Base-by-base conservation (phyloP, 2,797 vertebrate genomes). In the Microhierax caerulescens region DNA sequence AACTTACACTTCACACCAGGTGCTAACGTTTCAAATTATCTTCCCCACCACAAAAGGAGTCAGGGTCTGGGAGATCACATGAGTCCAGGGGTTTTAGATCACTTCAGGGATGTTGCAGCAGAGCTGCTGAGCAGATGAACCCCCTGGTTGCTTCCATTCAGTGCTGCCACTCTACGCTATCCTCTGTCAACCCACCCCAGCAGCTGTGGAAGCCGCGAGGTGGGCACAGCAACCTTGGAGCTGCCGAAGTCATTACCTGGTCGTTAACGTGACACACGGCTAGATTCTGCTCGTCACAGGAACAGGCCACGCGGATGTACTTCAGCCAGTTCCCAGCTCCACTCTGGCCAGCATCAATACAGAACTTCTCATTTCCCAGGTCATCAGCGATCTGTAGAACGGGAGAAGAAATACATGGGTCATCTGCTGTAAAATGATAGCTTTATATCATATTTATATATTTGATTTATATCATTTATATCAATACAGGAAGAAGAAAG, bases 251-350 rank as follows among this genome's bases (percentile, higher is more conserved):
- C 2, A 0, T 87, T 97, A 99, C 99, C 99, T 99, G 99, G 97
- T 99, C 98, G 75, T 98, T 99, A 86, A 98, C 92, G 97, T 99
- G 99, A 87, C 99, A 99, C 94, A 99, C 98, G 1, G 98, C 97
- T 36, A 99, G 98, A 92, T 99, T 99, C 98, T 99, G 99, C 94
- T 99, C 99, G 12, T 99, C 98, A 3, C 99, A 99, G 91, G 99
- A 99, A 4, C 97, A 98, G 1, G 98, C 99, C 30, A 98, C 98
- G 32, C 99, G 99, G 97, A 99, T 98, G 72, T 99, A 99, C 93
- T 99, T 99, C 88, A 99, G 98, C 99, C 99, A 99, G 98, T 98
- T 99, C 91, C 98, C 98, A 15, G 98, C 94, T 61, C 97, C 98
- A 0, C 97, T 95, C 73, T 98, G 98, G 90, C 95, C 96, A 2